phyloP scores from a whole-genome alignment of 1,140 invertebrate species.

The Platorchestia sp. region DNA sequence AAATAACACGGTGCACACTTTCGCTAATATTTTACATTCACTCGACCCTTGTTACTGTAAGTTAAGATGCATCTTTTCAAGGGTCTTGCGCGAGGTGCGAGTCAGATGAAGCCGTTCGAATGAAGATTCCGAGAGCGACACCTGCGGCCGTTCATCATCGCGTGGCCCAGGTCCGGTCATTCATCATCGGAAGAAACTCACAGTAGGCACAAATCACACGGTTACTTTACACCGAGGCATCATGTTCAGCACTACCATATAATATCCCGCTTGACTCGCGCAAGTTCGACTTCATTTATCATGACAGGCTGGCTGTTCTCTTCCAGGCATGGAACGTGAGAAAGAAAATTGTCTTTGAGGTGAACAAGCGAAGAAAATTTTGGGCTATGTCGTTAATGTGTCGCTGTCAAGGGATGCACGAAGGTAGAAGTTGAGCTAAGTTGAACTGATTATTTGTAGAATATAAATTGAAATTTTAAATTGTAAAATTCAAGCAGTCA shows the following conservation, averaged over 20 bases:
- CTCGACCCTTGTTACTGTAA: not conserved
- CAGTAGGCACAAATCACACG: constrained; percentile 41
- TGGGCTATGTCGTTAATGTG: not conserved
- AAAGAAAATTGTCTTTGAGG: not conserved
- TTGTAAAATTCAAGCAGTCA: too few relatives aligned
- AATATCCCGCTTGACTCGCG: not conserved
- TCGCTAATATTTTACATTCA: not conserved
- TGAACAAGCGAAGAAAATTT: not conserved
- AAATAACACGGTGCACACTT: not conserved
- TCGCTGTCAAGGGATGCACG: not conserved
- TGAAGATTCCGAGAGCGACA: not conserved
- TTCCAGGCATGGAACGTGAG: not conserved
- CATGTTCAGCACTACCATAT: constrained; percentile 28
- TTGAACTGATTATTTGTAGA: not conserved
- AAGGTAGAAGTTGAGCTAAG: not conserved
- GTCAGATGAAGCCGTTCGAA: not conserved
- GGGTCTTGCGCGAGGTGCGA: not conserved
- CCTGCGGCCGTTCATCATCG: not conserved
- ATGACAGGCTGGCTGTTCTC: not conserved
- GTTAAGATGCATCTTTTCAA: not conserved
- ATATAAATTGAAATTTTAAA: not conserved
- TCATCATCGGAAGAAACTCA: constrained; percentile 3
- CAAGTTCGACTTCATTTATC: not conserved
- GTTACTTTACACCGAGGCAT: constrained; percentile 38
- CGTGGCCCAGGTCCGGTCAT: not conserved